phyloP scores from a whole-genome alignment of 2,113 vertebrate genomes.

The Tamias sibiricus region DNA sequence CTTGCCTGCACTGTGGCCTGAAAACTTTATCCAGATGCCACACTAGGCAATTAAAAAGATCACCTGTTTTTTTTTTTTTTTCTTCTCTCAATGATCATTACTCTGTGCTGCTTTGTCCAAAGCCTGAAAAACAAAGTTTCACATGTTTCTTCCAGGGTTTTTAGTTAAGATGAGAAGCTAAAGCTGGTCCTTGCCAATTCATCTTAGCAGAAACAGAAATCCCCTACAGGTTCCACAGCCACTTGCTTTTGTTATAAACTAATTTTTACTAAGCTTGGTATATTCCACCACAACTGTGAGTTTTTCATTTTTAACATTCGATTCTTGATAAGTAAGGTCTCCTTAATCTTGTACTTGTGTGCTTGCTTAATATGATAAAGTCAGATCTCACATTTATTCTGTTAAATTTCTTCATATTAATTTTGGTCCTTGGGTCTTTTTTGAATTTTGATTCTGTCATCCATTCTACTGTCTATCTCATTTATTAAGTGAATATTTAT shows the following conservation, averaged over 20 bases:
- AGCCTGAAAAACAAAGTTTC: neutral
- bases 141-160: neutral
- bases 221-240: neutral
- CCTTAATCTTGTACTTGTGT: neutral
- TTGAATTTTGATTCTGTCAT: neutral
- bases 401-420: constrained; percentile 7
- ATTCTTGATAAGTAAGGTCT: neutral
- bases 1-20: neutral
- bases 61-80: neutral
- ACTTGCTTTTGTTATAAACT: neutral
- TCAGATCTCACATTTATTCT: constrained; percentile 22
- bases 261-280: neutral
- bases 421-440: neutral
- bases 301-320: constrained; percentile 31
- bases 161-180: neutral
- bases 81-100: neutral
- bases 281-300: neutral
- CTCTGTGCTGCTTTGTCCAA: neutral
- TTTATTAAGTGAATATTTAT: neutral
- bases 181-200: neutral
- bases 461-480: neutral
- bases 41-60: neutral
- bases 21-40: neutral
- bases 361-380: neutral
- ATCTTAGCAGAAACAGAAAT: neutral